phyloP scores from a whole-genome alignment of 2,113 vertebrate species.

The Myotis davidii region DNA sequence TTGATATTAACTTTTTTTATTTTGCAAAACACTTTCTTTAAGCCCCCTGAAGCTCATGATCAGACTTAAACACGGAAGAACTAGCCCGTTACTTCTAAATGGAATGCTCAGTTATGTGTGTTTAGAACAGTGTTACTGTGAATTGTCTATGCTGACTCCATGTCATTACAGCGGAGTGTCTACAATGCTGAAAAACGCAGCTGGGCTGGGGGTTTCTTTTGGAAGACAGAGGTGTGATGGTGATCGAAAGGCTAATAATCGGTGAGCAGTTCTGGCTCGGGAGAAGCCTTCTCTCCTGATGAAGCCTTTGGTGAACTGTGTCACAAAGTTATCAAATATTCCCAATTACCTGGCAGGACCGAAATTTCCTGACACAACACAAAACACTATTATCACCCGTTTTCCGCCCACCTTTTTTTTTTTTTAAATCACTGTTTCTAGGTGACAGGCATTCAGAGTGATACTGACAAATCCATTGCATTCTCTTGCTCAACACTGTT shows the following conservation, averaged over 20 bases:
- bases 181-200: neutral
- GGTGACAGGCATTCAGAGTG: neutral
- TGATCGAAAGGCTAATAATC: neutral
- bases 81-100: conserved; percentile 25
- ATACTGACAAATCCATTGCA: neutral
- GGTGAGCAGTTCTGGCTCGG: conserved; percentile 13
- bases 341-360: neutral
- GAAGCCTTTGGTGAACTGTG: neutral
- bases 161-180: neutral
- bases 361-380: neutral
- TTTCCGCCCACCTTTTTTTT: neutral
- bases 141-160: conserved; percentile 27
- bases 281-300: neutral
- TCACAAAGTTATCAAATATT: neutral
- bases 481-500: neutral
- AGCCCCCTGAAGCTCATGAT: conserved; percentile 35
- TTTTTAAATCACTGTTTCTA: too few species aligned
- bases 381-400: neutral
- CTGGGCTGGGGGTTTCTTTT: neutral
- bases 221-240: neutral
- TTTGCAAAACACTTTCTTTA: neutral
- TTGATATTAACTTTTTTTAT: neutral
- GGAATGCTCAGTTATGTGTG: neutral
- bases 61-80: conserved; percentile 19
- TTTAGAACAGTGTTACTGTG: neutral